Percentiles rank a stretch among this genome's conserved stretches.
Evolutionary conservation across 2,888 invertebrate genomes (phyloP).

Genomic region (Metallyticus violacea): DNA sequence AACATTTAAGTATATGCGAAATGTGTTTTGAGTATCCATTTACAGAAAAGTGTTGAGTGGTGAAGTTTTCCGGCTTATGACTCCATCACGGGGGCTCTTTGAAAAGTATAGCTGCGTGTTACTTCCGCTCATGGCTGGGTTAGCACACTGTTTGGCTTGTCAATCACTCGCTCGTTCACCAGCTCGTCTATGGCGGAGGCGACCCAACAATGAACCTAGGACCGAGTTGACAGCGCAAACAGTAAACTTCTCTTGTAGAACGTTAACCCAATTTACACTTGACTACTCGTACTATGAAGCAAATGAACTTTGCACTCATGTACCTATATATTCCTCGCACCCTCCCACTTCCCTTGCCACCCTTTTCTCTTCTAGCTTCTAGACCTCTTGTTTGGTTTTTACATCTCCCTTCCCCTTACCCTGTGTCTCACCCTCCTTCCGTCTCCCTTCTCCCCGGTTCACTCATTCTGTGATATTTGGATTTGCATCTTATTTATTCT

Average conservation of each 20-base stretch:
- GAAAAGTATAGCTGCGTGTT: not conserved
- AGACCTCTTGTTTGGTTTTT: slow-evolving; percentile 16
- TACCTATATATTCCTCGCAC: not conserved
- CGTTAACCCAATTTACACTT: slow-evolving; percentile 31
- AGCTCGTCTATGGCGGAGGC: not conserved
- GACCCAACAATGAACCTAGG: slow-evolving; percentile 3
- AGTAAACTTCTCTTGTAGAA: not conserved
- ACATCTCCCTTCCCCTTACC: not conserved
- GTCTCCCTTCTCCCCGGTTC: not conserved
- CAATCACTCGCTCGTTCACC: not conserved
- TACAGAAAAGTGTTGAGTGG: too few species aligned
- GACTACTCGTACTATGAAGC: slow-evolving; percentile 13
- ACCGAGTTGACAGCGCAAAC: slow-evolving; percentile 5
- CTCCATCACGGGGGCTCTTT: not conserved
- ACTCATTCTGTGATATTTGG: slow-evolving; percentile 23
- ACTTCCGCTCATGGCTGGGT: not conserved
- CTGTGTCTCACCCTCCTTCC: not conserved
- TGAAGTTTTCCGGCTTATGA: not conserved
- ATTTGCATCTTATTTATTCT: slow-evolving; percentile 26
- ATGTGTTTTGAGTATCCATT: not conserved
- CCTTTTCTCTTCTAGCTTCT: not conserved
- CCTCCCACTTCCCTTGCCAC: not conserved
- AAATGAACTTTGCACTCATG: slow-evolving; percentile 16
- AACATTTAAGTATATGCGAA: too few species aligned
- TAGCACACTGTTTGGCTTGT: not conserved